Conservation (phyloP, 1,140 invertebrate species). For the Lysiphlebus fabarum region DNA sequence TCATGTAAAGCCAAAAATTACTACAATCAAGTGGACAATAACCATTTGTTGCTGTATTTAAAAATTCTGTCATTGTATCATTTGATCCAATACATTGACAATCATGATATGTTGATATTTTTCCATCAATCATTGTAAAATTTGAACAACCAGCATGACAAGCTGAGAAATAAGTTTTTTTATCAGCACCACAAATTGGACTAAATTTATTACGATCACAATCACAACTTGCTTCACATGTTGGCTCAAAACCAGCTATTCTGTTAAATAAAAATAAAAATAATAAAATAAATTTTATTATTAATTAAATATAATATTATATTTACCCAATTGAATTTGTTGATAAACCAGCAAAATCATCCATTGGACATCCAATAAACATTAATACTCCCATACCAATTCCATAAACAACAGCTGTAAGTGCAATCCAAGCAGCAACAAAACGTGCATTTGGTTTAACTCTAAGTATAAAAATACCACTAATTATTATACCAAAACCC, state of each 20-base stretch:
- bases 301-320: neutral
- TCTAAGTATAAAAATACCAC: slow-evolving; percentile 79
- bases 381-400: slow-evolving; percentile 83
- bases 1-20: slow-evolving; percentile 79
- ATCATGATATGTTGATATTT: slow-evolving; percentile 66
- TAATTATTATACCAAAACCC: slow-evolving; percentile 84
- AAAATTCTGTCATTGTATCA: slow-evolving; percentile 35
- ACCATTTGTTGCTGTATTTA: slow-evolving; percentile 60
- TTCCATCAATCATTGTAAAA: slow-evolving; percentile 60
- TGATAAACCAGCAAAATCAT: slow-evolving; percentile 72
- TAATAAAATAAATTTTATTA: neutral
- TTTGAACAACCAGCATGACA: slow-evolving; percentile 83
- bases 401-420: slow-evolving; percentile 82
- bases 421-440: slow-evolving; percentile 87
- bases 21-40: slow-evolving; percentile 76
- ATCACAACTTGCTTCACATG: slow-evolving; percentile 66
- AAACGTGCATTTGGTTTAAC: slow-evolving; percentile 79
- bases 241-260: slow-evolving; percentile 53
- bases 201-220: slow-evolving; percentile 75
- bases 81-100: slow-evolving; percentile 69
- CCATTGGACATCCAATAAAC: slow-evolving; percentile 85
- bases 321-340: slow-evolving; percentile 48
- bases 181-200: slow-evolving; percentile 78
- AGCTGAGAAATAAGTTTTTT: slow-evolving; percentile 80
- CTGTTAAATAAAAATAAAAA: slow-evolving; percentile 9